These are phyloP conservation scores for Scaeva pyrastri DNA, from an alignment of 2,888 invertebrate genomes.

Conservation along the genomic window DNA sequence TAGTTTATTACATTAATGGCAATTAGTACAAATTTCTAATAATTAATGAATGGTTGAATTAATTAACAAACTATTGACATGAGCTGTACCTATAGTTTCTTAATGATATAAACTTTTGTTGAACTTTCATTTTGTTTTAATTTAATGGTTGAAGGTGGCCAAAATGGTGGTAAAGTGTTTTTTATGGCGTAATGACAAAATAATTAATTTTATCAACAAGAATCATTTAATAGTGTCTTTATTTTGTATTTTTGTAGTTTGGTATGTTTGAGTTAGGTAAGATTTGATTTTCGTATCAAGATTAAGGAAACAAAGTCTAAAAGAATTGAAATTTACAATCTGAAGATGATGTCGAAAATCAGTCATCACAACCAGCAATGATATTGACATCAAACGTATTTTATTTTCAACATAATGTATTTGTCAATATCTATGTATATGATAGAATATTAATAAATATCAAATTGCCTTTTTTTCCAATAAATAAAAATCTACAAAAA, in stretches of 20 bases:
- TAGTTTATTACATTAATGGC: slow-evolving; percentile 42
- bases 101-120: slow-evolving; percentile 24
- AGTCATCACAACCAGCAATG: too few relatives aligned
- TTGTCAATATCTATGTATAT: too few relatives aligned
- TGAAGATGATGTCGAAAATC: too few relatives aligned
- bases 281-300: not conserved
- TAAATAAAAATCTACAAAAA: too few relatives aligned
- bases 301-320: too few relatives aligned
- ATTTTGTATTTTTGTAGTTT: not conserved
- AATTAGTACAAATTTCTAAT: slow-evolving; percentile 53
- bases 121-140: not conserved
- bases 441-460: too few relatives aligned
- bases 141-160: not conserved
- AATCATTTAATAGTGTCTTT: not conserved
- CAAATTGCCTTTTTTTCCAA: too few relatives aligned
- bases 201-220: slow-evolving; percentile 47
- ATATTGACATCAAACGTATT: too few relatives aligned
- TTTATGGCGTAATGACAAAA: slow-evolving; percentile 27
- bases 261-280: not conserved
- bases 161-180: not conserved
- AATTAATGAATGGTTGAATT: slow-evolving; percentile 43
- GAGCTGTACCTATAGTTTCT: not conserved
- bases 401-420: too few relatives aligned
- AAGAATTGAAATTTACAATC: too few relatives aligned
- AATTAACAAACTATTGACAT: slow-evolving; percentile 28